Evolutionary conservation across 2,113 vertebrate species (phyloP), one percentile per base, ranked within the genome.

Genomic region (Chaetodon auriga): DNA sequence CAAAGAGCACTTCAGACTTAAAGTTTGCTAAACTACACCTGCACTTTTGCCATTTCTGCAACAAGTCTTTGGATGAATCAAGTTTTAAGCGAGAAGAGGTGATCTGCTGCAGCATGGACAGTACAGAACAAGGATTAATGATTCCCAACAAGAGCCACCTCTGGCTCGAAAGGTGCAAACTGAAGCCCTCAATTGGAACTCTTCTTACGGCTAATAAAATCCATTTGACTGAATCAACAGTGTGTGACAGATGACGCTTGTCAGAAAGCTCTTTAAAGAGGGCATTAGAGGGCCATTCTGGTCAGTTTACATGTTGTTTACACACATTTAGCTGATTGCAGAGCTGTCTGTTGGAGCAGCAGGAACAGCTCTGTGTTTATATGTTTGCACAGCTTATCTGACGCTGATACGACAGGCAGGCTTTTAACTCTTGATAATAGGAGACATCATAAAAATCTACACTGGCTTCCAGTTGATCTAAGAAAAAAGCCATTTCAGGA

Each of bases 261-360:
- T 82, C 80, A 73, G 68, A 78, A 70, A 53, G 75, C 75, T 73
- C 64, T 80, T 81, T 78, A 53, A 41, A 18, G 45, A 62, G 77
- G 45, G 64, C 92, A 86, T 93, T 86, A 89, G 84, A 81, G 65
- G 69, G 49, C 45, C 72, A 8, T 68, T 84, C 55, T 36, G 68
- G 16, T 49, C 64, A 9, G n/a, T 88, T 84, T 77, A 65, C 78
- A 54, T 70, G 64, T 58, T 83, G 72, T 60, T 80, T 65, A 65
- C 54, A 53, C 51, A 41, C 82, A 70, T 76, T 80, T 68, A 83
- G 54, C 76, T 13, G 58, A 87, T 80, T 21, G 62, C 61, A n/a
- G 62, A 49, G 65, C 45, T 5, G 58, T 62, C 48, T 65, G 72
- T 12, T 6, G 9, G 43, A 62, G 78, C 45, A 23, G 43, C 49